These are phyloP conservation scores for Diorhabda sublineata DNA, from an alignment of 1,140 invertebrate species.

Conservation along the genomic window DNA sequence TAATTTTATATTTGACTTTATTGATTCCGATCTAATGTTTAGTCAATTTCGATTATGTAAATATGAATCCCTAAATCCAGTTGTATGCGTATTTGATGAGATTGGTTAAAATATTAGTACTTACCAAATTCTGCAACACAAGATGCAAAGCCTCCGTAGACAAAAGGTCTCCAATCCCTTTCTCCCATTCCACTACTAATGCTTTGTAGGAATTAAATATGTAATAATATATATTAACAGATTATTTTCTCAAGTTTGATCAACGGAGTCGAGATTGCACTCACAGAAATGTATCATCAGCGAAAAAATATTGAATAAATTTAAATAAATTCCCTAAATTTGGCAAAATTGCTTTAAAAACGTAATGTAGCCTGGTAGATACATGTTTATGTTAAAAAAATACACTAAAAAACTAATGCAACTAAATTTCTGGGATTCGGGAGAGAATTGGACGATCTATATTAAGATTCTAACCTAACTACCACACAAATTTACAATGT, in stretches of 20 bases:
- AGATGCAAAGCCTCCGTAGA: constrained; percentile 89
- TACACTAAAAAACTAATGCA: background rate
- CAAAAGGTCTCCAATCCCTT: constrained; percentile 81
- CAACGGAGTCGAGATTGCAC: constrained; percentile 8
- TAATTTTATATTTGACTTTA: background rate
- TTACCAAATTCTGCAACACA: constrained; percentile 91
- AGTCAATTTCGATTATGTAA: background rate
- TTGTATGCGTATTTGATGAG: background rate
- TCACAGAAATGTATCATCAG: constrained; percentile 16
- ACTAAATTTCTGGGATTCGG: background rate
- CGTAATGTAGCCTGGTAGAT: no score
- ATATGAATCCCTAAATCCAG: no score
- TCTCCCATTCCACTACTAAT: constrained; percentile 53
- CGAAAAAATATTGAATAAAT: background rate
- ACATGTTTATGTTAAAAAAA: no score
- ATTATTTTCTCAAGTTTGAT: constrained; percentile 14
- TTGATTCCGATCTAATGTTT: background rate
- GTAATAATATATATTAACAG: background rate
- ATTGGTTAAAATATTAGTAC: constrained; percentile 26
- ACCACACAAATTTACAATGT: background rate
- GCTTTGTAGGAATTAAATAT: constrained; percentile 19
- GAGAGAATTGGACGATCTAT: background rate
- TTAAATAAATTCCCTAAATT: no score
- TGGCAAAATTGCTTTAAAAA: no score
- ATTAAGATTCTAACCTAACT: background rate